These are phyloP conservation scores for Chelonus formosanus DNA, from an alignment of 2,888 invertebrate genomes.

Conservation along the genomic window DNA sequence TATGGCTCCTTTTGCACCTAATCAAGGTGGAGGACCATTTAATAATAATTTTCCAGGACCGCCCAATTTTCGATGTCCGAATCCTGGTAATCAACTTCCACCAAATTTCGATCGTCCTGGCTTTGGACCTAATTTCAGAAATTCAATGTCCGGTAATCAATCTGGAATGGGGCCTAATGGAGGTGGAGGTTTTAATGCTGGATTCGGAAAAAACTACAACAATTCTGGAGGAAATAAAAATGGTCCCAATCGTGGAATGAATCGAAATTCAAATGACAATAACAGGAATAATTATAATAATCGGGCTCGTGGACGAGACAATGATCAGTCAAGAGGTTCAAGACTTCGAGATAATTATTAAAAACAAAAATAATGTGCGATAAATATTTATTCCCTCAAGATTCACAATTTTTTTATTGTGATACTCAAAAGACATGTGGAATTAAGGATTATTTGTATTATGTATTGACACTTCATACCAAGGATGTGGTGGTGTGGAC, in stretches of 20 bases:
- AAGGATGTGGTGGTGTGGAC: too few relatives aligned
- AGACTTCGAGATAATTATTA: conserved; percentile 56
- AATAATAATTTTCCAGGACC: conserved; percentile 54
- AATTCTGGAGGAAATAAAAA: conserved; percentile 46
- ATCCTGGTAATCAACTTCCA: conserved; percentile 47
- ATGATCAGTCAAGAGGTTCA: conserved; percentile 50
- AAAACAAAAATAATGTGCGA: not conserved
- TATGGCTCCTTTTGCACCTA: conserved; percentile 53
- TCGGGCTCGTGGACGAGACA: conserved; percentile 54
- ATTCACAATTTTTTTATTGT: too few relatives aligned
- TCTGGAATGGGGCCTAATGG: conserved; percentile 43
- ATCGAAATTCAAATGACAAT: conserved; percentile 49
- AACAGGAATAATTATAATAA: conserved; percentile 50
- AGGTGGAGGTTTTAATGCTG: conserved; percentile 27
- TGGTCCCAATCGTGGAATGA: conserved; percentile 53
- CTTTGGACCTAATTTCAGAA: conserved; percentile 55
- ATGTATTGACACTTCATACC: too few relatives aligned
- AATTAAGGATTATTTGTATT: too few relatives aligned
- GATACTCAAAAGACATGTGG: too few relatives aligned
- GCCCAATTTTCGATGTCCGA: conserved; percentile 56
- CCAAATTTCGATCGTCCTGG: conserved; percentile 56
- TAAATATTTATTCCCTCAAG: not conserved
- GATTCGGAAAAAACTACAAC: conserved; percentile 33
- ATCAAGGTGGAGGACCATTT: conserved; percentile 47
- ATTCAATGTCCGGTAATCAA: conserved; percentile 48